Evolutionary conservation across 2,888 invertebrate genomes (phyloP), one percentile per base, ranked within the genome.

Genomic region (Plebejus argus): DNA sequence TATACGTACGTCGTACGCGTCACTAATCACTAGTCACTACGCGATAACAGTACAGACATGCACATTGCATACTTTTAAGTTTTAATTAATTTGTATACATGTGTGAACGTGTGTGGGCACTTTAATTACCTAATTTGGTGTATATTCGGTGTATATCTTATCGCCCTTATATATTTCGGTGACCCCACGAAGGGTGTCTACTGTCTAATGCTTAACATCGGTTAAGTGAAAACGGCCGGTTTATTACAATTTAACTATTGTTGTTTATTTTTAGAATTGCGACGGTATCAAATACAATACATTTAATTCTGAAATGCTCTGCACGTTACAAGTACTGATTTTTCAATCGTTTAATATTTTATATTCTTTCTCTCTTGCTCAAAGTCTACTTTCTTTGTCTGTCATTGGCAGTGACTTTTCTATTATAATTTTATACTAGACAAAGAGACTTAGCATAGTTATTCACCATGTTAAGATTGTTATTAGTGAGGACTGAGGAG

Each of bases 11-110:
- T n/a, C n/a, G n/a, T n/a, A n/a, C 82, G 82, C 28, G 15, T 33
- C 53, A 53, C 15, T 15, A 49, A 1, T 49, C 39, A 53, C 15
- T 49, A 49, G 15, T 49, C 39, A 39, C 15, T 53, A 5, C 39
- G 81, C 81, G 89, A 90, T 90, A 90, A 88, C 83, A 83, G 77
- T 79, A 79, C 78, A 79, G 79, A 78, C 77, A 79, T 78, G 77
- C 78, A 79, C 78, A 78, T 70, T 78, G 77, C 78, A 79, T 78
- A 78, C 71, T 79, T 81, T 80, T 80, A 71, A 78, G 70, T 79
- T 81, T 80, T 80, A 71, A 77, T 74, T 74, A 53, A 74, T 74
- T 53, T n/a, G 45, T 74, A 53, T 45, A 49, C 39, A 53, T 23
- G 20, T 71, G 72, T 45, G 45, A 45, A 10, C 45, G 45, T 45